phyloP scores from a whole-genome alignment of 2,888 invertebrate species.

The Acholoe squamosa region DNA sequence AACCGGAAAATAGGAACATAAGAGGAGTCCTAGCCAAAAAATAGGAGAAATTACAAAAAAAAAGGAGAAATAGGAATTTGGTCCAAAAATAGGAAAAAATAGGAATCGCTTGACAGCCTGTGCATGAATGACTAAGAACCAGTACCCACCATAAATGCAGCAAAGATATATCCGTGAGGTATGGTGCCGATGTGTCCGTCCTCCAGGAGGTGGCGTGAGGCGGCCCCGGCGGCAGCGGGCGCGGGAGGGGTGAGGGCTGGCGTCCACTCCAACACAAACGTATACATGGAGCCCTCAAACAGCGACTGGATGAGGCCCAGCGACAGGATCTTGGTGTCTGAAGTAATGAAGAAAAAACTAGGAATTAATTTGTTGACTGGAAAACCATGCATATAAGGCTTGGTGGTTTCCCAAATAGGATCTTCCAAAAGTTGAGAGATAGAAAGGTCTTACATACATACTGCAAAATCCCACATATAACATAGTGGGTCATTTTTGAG shows the following conservation, averaged over 20 bases:
- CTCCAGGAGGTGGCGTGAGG: slow-evolving; percentile 65
- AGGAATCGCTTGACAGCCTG: no score
- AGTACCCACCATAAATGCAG: slow-evolving; percentile 84
- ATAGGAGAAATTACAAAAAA: no score
- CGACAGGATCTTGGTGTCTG: slow-evolving; percentile 84
- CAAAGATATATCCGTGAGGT: slow-evolving; percentile 85
- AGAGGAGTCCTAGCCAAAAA: no score
- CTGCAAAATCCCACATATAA: no score
- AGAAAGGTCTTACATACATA: no score
- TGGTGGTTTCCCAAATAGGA: no score
- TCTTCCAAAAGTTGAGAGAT: no score
- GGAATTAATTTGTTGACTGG: background rate
- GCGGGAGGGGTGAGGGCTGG: slow-evolving; percentile 82
- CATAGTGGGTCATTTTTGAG: no score
- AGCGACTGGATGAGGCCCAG: slow-evolving; percentile 84
- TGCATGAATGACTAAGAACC: no score
- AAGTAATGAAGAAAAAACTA: background rate
- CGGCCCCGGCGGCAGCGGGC: background rate
- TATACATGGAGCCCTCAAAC: slow-evolving; percentile 85
- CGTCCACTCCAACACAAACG: slow-evolving; percentile 85
- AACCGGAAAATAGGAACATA: no score
- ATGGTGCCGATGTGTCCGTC: slow-evolving; percentile 79
- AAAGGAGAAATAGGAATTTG: background rate
- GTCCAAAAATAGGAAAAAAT: no score
- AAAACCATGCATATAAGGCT: no score